Evolutionary conservation across 2,113 vertebrate species (phyloP).

Genomic region (Anolis carolinensis): DNA sequence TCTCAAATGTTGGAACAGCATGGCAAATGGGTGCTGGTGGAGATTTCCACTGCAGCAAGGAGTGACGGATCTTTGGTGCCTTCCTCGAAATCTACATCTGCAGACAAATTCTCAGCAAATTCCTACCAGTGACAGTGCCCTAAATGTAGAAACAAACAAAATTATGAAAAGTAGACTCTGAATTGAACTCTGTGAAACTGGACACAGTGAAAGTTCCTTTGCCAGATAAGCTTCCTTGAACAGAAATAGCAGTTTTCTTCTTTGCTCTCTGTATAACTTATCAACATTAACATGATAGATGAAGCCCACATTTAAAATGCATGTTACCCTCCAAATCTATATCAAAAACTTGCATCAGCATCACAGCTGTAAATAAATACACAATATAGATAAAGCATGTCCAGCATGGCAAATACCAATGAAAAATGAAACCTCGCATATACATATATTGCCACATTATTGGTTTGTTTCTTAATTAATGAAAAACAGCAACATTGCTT

Average conservation of each 20-base stretch:
- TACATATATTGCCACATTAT: not conserved
- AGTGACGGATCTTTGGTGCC: not conserved
- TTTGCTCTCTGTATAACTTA: too few species aligned
- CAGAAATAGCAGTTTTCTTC: not conserved
- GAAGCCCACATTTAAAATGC: not conserved
- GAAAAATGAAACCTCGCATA: not conserved
- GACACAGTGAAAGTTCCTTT: not conserved
- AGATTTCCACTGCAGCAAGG: not conserved
- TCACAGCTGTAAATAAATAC: not conserved
- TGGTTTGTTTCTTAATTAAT: constrained; percentile 37
- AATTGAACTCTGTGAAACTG: not conserved
- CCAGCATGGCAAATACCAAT: not conserved
- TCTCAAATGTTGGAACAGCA: not conserved
- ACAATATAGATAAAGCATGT: not conserved
- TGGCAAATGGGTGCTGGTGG: not conserved
- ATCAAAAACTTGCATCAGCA: not conserved
- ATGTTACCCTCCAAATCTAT: too few species aligned
- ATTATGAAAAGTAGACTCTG: not conserved
- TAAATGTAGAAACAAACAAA: not conserved
- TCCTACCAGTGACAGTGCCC: not conserved
- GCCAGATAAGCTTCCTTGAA: not conserved
- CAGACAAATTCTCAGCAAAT: not conserved
- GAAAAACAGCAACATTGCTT: constrained; percentile 34
- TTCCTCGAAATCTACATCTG: not conserved
- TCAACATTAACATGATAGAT: not conserved